phyloP scores from a whole-genome alignment of 2,888 invertebrate genomes.

The Formica aserva region DNA sequence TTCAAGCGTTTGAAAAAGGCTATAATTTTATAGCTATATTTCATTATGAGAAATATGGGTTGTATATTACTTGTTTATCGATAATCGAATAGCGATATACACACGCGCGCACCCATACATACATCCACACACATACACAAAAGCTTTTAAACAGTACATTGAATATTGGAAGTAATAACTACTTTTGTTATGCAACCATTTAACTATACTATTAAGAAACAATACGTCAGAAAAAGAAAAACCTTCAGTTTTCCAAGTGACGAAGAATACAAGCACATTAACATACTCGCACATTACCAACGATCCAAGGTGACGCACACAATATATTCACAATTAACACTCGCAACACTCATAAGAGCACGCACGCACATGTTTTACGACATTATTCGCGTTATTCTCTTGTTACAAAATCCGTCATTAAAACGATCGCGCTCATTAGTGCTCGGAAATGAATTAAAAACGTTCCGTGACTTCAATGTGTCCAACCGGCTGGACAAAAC shows the following conservation, averaged over 20 bases:
- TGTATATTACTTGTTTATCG: background rate
- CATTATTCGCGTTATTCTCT: background rate
- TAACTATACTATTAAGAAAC: background rate
- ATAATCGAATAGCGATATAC: background rate
- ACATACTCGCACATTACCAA: conserved; percentile 25
- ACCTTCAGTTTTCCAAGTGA: conserved; percentile 23
- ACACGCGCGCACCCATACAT: no score
- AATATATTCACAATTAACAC: conserved; percentile 22
- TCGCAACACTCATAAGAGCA: background rate
- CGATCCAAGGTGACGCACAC: background rate
- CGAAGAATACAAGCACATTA: conserved; percentile 29
- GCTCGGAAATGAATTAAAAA: background rate
- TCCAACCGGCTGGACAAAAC: background rate
- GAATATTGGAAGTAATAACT: background rate
- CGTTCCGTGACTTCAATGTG: background rate
- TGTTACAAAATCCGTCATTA: background rate
- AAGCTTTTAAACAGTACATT: background rate
- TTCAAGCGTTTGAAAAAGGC: background rate
- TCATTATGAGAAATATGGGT: background rate
- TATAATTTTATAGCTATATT: background rate
- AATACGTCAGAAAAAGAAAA: conserved; percentile 10
- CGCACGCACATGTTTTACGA: background rate
- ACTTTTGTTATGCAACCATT: background rate
- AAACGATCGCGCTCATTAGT: background rate
- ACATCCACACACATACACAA: background rate